These are phyloP conservation scores for Mellilla xanthometata DNA, from an alignment of 2,888 invertebrate genomes.

Conservation along the genomic window DNA sequence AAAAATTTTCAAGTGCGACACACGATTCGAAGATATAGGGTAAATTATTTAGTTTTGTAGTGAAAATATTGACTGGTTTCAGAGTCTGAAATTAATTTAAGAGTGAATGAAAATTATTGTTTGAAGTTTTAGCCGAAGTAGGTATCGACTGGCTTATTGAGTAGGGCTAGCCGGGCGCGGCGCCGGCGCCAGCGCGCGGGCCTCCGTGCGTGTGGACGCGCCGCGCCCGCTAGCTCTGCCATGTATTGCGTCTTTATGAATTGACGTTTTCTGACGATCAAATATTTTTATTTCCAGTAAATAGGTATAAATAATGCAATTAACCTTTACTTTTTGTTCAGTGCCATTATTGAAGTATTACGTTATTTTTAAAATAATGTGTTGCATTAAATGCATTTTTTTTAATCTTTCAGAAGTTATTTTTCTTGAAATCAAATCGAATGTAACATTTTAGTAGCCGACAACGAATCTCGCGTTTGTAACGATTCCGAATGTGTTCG, in stretches of 20 bases:
- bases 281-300: constrained; percentile 50
- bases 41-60: constrained; percentile 59
- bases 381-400: constrained; percentile 78
- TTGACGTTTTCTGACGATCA: constrained; percentile 51
- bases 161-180: constrained; percentile 4
- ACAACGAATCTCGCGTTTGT: constrained; percentile 73
- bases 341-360: constrained; percentile 79
- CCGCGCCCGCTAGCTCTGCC: constrained; percentile 31
- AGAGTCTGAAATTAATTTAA: constrained; percentile 68
- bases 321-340: constrained; percentile 65
- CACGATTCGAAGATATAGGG: constrained; percentile 41
- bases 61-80: constrained; percentile 55
- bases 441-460: constrained; percentile 43
- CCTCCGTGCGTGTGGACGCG: background rate
- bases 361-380: constrained; percentile 76
- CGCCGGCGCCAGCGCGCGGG: background rate
- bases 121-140: constrained; percentile 50
- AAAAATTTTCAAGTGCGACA: constrained; percentile 53
- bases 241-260: constrained; percentile 63
- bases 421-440: constrained; percentile 48
- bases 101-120: constrained; percentile 60
- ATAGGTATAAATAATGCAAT: constrained; percentile 46
- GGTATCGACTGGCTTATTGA: constrained; percentile 23
- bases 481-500: constrained; percentile 48
- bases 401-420: constrained; percentile 44